Evolutionary conservation across 2,797 vertebrate genomes (phyloP).

Genomic region (Gadopsis marmoratus): DNA sequence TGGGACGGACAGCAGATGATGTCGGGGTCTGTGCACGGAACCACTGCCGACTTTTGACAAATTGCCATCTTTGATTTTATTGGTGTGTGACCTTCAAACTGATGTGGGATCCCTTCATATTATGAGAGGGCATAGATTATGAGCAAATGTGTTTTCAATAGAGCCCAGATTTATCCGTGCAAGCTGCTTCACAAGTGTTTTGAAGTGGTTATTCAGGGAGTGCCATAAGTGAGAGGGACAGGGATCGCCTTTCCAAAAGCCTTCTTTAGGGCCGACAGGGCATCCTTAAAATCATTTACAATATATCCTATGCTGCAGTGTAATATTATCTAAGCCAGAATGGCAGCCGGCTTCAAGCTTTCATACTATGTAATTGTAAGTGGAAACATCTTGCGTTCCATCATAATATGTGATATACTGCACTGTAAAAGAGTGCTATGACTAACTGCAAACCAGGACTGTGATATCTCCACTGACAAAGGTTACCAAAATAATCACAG

Average conservation of each 20-base stretch:
- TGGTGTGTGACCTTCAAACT: constrained; percentile 79
- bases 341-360: constrained; percentile 67
- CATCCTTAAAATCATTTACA: constrained; percentile 78
- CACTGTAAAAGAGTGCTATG: constrained; percentile 31
- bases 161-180: constrained; percentile 63
- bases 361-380: constrained; percentile 56
- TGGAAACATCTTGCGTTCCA: constrained; percentile 71
- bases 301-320: constrained; percentile 55
- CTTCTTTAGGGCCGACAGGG: constrained; percentile 63
- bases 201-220: constrained; percentile 76
- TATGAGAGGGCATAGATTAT: constrained; percentile 73
- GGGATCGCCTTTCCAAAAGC: constrained; percentile 75
- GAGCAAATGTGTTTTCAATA: constrained; percentile 82
- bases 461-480: constrained; percentile 37
- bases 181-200: constrained; percentile 68
- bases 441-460: constrained; percentile 53
- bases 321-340: constrained; percentile 62
- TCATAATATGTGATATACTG: constrained; percentile 48
- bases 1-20: constrained; percentile 60
- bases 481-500: constrained; percentile 55
- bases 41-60: constrained; percentile 70
- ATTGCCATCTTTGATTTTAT: constrained; percentile 81
- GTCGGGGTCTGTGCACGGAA: constrained; percentile 50
- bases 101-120: constrained; percentile 67
- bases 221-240: constrained; percentile 66